These are phyloP conservation scores for Notamacropus eugenii DNA, from an alignment of 2,797 vertebrate species.

Conservation along the genomic window DNA sequence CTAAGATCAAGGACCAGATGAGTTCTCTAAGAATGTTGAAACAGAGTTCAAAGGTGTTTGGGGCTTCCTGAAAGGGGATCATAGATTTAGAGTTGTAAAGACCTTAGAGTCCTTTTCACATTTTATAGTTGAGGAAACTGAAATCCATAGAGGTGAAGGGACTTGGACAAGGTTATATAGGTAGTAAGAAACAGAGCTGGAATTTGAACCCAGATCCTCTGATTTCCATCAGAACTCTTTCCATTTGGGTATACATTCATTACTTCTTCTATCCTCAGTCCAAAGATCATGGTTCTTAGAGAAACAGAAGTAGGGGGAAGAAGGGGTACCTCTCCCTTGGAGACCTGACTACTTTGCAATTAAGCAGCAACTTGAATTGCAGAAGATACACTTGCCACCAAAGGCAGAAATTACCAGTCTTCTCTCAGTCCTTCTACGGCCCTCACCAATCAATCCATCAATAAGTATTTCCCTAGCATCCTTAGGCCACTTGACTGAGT, in stretches of 20 bases:
- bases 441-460: neutral
- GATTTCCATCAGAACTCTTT: neutral
- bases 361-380: neutral
- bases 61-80: neutral
- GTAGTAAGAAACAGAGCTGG: neutral
- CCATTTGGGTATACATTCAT: neutral
- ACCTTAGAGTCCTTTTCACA: neutral
- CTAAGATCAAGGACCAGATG: neutral
- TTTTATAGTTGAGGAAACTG: neutral
- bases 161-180: neutral
- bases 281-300: neutral
- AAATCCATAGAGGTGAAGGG: neutral
- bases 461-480: neutral
- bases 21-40: neutral
- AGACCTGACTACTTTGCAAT: neutral
- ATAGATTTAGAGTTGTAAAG: neutral
- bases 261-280: neutral
- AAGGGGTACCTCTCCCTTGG: neutral
- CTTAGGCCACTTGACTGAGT: neutral
- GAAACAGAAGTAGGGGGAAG: neutral
- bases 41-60: neutral
- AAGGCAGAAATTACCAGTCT: neutral
- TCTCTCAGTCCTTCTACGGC: neutral
- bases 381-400: neutral
- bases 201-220: neutral